Evolutionary conservation across 2,888 invertebrate species (phyloP).

Genomic region (Ctenicera cuprea): DNA sequence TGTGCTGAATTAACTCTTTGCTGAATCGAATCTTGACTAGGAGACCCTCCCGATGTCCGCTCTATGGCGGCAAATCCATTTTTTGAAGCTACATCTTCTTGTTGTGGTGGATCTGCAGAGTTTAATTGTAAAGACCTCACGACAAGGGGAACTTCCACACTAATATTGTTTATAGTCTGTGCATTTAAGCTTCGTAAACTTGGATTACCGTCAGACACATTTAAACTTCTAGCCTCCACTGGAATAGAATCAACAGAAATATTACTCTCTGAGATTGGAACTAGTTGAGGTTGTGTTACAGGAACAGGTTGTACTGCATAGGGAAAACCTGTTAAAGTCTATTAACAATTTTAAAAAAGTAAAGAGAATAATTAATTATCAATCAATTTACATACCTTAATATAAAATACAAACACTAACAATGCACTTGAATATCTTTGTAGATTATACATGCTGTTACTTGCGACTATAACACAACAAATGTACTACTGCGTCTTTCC

Average conservation of each 20-base stretch:
- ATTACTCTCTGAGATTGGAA: neutral
- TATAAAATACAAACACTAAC: neutral
- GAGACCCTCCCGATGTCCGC: neutral
- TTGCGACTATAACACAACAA: constrained; percentile 15
- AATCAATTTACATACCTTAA: neutral
- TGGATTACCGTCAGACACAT: constrained; percentile 1
- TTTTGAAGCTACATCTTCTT: neutral
- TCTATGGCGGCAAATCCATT: neutral
- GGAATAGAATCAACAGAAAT: too few species aligned
- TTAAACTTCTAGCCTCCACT: neutral
- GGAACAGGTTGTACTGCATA: neutral
- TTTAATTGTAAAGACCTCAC: neutral
- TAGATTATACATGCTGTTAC: neutral
- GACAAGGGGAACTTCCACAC: neutral
- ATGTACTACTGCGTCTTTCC: constrained; percentile 10
- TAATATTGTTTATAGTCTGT: neutral
- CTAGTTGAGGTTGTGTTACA: neutral
- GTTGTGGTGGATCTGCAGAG: neutral
- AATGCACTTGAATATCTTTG: neutral
- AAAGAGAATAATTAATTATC: neutral
- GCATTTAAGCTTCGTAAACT: neutral
- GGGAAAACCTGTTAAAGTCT: constrained; percentile 11
- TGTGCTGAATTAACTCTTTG: neutral
- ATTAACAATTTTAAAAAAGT: neutral
- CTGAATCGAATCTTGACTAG: neutral